Evolutionary conservation across 2,797 vertebrate species (phyloP).

Genomic region (Paratrypauchen microcephalus): DNA sequence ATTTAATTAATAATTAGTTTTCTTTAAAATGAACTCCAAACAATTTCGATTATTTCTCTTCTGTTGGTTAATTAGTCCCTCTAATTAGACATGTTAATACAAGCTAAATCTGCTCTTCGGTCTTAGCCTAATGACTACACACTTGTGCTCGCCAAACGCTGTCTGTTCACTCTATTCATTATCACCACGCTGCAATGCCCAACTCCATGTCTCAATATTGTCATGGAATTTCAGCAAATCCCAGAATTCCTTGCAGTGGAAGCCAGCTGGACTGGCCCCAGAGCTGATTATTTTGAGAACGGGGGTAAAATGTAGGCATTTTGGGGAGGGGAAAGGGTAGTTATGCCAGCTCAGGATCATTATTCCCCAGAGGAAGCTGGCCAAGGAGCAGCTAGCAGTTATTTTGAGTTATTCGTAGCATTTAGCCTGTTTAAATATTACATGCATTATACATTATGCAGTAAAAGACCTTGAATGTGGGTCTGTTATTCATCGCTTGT

Average conservation of each 20-base stretch:
- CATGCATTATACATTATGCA: conserved; percentile 5
- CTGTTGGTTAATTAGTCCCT: background rate
- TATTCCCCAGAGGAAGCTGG: conserved; percentile 6
- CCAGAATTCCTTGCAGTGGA: conserved; percentile 33
- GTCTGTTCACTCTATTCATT: background rate
- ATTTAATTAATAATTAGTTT: background rate
- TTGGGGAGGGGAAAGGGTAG: conserved; percentile 5
- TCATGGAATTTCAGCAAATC: conserved; percentile 31
- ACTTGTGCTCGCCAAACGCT: background rate
- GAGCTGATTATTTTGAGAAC: conserved; percentile 61
- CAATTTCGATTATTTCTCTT: background rate
- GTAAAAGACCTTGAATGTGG: background rate
- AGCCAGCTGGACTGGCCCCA: conserved; percentile 55
- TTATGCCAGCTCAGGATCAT: conserved; percentile 13
- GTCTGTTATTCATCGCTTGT: background rate
- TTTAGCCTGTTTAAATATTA: conserved; percentile 1
- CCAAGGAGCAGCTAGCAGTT: background rate
- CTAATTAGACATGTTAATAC: conserved; percentile 6
- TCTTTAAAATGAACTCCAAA: background rate
- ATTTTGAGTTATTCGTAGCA: conserved; percentile 3
- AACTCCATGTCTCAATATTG: conserved; percentile 24
- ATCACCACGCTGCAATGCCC: background rate
- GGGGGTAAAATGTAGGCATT: conserved; percentile 23
- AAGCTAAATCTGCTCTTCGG: background rate
- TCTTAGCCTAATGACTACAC: background rate